phyloP scores from a whole-genome alignment of 35 echinoderm and acorn worm species.

The Ophioderma brevispina region DNA sequence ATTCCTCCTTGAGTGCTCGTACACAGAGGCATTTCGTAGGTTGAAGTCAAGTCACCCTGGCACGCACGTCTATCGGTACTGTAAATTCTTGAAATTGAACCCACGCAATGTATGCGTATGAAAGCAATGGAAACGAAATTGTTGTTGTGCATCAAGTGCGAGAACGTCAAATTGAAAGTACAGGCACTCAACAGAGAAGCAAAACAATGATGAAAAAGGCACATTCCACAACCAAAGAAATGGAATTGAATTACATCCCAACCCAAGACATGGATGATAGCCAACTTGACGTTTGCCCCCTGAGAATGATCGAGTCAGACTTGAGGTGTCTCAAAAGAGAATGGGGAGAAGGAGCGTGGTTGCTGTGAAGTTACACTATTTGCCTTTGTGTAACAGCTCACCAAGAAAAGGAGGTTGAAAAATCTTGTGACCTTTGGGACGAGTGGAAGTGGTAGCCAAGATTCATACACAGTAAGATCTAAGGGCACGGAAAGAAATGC shows the following conservation, averaged over 20 bases:
- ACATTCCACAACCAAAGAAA: too few relatives aligned
- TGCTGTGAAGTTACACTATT: not conserved
- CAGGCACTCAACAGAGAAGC: not conserved
- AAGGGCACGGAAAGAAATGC: not conserved
- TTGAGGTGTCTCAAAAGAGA: not conserved
- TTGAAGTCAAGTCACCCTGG: not conserved
- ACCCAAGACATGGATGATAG: not conserved
- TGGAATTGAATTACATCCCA: not conserved
- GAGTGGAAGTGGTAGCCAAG: not conserved
- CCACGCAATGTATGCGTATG: constrained; percentile 21
- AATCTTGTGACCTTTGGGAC: too few relatives aligned
- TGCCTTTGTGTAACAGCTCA: not conserved
- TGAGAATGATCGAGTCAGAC: not conserved
- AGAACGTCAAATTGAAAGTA: constrained; percentile 22
- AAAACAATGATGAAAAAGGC: not conserved
- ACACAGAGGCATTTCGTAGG: not conserved
- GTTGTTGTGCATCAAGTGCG: constrained; percentile 12
- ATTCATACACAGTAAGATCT: not conserved
- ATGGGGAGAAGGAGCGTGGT: not conserved
- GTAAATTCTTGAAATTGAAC: not conserved
- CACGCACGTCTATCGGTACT: not conserved
- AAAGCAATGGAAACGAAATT: not conserved
- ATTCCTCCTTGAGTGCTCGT: not conserved
- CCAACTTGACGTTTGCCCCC: too few relatives aligned
- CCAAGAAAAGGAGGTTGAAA: not conserved